Conservation (phyloP, 2,888 invertebrate genomes). For the Nysson spinosus region DNA sequence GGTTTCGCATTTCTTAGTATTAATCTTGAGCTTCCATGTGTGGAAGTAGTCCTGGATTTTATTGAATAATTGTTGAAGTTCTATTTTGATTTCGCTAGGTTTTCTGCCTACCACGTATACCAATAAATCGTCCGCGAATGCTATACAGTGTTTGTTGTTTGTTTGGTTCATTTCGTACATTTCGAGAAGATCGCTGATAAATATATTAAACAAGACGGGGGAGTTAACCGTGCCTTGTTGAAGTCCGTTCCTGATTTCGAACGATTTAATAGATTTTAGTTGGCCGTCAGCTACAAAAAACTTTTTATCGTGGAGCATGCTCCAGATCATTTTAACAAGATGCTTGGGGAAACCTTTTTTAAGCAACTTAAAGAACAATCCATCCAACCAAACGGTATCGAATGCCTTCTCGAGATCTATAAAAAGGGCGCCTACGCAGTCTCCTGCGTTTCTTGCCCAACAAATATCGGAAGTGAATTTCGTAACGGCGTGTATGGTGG, state of each 20-base stretch:
- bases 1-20: slow-evolving; percentile 26
- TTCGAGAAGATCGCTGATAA: slow-evolving; percentile 8
- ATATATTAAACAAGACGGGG: slow-evolving; percentile 11
- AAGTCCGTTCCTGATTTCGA: slow-evolving; percentile 4
- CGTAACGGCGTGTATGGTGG: slow-evolving; percentile 27
- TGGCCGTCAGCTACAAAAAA: neutral
- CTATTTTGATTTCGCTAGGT: neutral
- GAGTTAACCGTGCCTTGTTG: slow-evolving; percentile 17
- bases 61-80: slow-evolving; percentile 3
- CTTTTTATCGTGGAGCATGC: neutral
- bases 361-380: slow-evolving; percentile 16
- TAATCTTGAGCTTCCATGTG: slow-evolving; percentile 29
- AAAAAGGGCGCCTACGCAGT: slow-evolving; percentile 12
- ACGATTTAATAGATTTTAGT: neutral
- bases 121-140: slow-evolving; percentile 29
- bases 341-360: slow-evolving; percentile 41
- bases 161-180: slow-evolving; percentile 3
- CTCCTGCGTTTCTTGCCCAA: neutral
- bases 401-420: slow-evolving; percentile 41
- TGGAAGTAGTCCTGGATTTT: slow-evolving; percentile 14
- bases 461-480: slow-evolving; percentile 19
- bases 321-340: slow-evolving; percentile 3
- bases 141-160: slow-evolving; percentile 5
- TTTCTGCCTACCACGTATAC: slow-evolving; percentile 6
- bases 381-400: slow-evolving; percentile 39